Evolutionary conservation across 2,797 vertebrate genomes (phyloP).

Genomic region (Alca torda): DNA sequence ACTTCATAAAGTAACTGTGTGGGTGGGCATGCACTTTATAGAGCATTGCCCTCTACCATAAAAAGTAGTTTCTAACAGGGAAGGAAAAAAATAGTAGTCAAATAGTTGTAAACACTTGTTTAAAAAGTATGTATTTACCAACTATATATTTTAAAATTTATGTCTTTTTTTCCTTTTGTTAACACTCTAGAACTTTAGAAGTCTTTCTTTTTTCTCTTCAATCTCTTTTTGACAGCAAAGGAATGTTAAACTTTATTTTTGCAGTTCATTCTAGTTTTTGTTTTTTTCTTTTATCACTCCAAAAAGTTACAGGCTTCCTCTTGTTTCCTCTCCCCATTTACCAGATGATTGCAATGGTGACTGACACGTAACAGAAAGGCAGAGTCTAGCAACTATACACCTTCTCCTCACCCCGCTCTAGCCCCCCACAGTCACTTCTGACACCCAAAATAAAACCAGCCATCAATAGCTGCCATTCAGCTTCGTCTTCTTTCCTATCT

Average conservation of each 20-base stretch:
- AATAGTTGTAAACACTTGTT: neutral
- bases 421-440: neutral
- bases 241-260: neutral
- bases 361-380: neutral
- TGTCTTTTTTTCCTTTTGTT: neutral
- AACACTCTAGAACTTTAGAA: neutral
- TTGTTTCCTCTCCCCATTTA: neutral
- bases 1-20: neutral
- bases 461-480: neutral
- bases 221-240: neutral
- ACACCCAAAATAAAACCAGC: neutral
- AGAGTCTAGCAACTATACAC: neutral
- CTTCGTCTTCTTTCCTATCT: neutral
- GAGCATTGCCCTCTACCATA: neutral
- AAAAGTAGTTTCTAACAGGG: neutral
- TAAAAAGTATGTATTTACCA: neutral
- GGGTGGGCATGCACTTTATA: neutral
- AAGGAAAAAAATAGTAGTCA: neutral
- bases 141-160: neutral
- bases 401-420: neutral
- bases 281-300: neutral
- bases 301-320: neutral
- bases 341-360: neutral
- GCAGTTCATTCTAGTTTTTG: neutral
- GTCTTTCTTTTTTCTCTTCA: neutral